phyloP scores from a whole-genome alignment of 1,140 invertebrate genomes.

The Drosophila novamexicana region DNA sequence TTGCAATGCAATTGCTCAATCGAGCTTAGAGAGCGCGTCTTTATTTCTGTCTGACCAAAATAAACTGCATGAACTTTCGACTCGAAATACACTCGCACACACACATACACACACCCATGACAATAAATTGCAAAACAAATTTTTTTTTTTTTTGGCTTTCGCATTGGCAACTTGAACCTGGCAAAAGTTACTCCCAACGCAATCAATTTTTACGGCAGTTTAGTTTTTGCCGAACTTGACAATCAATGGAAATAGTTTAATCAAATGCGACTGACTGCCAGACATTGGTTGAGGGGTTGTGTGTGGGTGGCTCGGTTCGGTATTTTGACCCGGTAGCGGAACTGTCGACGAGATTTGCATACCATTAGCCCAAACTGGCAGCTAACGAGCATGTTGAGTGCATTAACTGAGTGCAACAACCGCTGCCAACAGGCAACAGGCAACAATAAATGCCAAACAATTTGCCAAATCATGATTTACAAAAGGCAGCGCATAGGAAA shows the following conservation, averaged over 20 bases:
- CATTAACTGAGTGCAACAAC: constrained; percentile 46
- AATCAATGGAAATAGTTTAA: constrained; percentile 64
- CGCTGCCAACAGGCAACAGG: constrained; percentile 19
- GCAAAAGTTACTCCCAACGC: constrained; percentile 38
- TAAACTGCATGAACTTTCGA: constrained; percentile 45
- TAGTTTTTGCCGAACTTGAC: constrained; percentile 53
- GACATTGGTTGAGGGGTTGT: background rate
- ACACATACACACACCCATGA: constrained; percentile 20
- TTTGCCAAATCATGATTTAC: constrained; percentile 47
- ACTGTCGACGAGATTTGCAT: constrained; percentile 33
- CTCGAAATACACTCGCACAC: constrained; percentile 25
- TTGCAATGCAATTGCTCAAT: constrained; percentile 41
- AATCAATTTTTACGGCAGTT: constrained; percentile 62
- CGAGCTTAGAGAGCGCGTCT: constrained; percentile 35
- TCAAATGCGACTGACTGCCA: constrained; percentile 37
- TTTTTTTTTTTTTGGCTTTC: constrained; percentile 37
- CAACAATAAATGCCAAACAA: constrained; percentile 39
- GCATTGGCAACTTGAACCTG: constrained; percentile 34
- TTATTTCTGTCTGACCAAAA: constrained; percentile 36
- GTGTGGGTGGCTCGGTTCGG: background rate
- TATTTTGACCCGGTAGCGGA: constrained; percentile 36
- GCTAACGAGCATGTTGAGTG: constrained; percentile 54
- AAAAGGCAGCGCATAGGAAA: constrained; percentile 12
- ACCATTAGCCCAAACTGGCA: constrained; percentile 35
- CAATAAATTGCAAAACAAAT: constrained; percentile 56